Percentiles rank a stretch among this genome's conserved stretches.
phyloP scores from a whole-genome alignment of 2,888 invertebrate species.

The Erynnis tages region DNA sequence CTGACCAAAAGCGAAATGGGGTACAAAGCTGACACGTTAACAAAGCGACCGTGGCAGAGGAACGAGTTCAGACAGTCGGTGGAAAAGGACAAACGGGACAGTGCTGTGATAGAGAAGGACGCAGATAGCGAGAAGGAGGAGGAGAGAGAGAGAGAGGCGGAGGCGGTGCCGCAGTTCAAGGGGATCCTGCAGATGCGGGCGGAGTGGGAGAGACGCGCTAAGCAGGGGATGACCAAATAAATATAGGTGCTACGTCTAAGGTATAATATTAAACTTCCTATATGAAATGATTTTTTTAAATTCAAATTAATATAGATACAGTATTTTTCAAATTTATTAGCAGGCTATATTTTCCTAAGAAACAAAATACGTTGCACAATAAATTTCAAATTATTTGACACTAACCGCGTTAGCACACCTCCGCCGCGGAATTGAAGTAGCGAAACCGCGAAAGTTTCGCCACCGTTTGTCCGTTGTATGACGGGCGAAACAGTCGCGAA shows the following conservation, averaged over 20 bases:
- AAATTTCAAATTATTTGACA: too few species aligned
- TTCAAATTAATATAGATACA: too few species aligned
- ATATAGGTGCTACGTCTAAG: slow-evolving; percentile 68
- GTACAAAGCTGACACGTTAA: slow-evolving; percentile 71
- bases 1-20: slow-evolving; percentile 62
- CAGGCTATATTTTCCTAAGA: too few species aligned
- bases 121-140: slow-evolving; percentile 55
- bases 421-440: too few species aligned
- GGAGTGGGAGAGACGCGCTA: slow-evolving; percentile 89
- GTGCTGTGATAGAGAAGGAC: slow-evolving; percentile 70
- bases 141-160: slow-evolving; percentile 62
- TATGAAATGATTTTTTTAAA: not conserved
- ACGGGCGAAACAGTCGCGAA: too few species aligned
- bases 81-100: slow-evolving; percentile 63
- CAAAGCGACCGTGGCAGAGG: slow-evolving; percentile 70
- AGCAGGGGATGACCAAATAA: slow-evolving; percentile 85
- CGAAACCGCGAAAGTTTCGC: too few species aligned
- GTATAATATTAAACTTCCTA: slow-evolving; percentile 19
- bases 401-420: too few species aligned
- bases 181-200: slow-evolving; percentile 88
- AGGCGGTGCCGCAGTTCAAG: slow-evolving; percentile 82
- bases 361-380: too few species aligned
- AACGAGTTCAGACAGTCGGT: slow-evolving; percentile 62
- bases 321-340: not conserved
- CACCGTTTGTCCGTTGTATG: too few species aligned